These are phyloP conservation scores for Picus viridis DNA, from an alignment of 2,797 vertebrate species.

Conservation along the genomic window DNA sequence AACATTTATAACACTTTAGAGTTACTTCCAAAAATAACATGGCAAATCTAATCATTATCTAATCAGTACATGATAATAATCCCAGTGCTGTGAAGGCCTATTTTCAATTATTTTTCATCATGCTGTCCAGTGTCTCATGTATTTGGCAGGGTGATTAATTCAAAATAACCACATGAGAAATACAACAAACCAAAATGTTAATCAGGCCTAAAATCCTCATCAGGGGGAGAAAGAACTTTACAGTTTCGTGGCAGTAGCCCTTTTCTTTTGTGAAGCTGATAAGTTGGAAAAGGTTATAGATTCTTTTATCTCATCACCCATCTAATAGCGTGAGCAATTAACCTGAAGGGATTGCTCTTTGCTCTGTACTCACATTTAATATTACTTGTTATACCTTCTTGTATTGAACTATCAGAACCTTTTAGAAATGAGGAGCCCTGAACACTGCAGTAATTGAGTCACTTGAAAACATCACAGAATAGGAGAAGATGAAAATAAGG, in stretches of 20 bases:
- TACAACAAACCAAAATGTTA: not conserved
- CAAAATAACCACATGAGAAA: not conserved
- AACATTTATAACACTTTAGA: slow-evolving; percentile 38
- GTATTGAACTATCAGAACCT: not conserved
- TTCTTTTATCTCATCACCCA: not conserved
- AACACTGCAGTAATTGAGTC: not conserved
- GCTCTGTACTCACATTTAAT: not conserved
- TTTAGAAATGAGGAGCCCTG: not conserved
- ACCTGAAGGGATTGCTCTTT: not conserved
- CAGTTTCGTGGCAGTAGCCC: not conserved
- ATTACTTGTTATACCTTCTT: not conserved
- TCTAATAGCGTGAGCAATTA: not conserved
- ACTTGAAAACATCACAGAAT: not conserved
- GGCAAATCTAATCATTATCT: slow-evolving; percentile 34
- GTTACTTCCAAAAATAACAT: slow-evolving; percentile 36
- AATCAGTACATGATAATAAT: slow-evolving; percentile 6
- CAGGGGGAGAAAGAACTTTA: not conserved
- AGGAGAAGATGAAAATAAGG: not conserved
- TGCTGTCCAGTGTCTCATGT: not conserved
- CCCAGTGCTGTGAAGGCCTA: not conserved
- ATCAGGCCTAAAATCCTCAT: not conserved
- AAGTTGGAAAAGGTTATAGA: not conserved
- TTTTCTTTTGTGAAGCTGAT: not conserved
- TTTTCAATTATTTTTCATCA: not conserved
- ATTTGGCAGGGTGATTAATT: not conserved